These are phyloP conservation scores for Xyrichtys novacula DNA, from an alignment of 2,797 vertebrate species.

Conservation along the genomic window DNA sequence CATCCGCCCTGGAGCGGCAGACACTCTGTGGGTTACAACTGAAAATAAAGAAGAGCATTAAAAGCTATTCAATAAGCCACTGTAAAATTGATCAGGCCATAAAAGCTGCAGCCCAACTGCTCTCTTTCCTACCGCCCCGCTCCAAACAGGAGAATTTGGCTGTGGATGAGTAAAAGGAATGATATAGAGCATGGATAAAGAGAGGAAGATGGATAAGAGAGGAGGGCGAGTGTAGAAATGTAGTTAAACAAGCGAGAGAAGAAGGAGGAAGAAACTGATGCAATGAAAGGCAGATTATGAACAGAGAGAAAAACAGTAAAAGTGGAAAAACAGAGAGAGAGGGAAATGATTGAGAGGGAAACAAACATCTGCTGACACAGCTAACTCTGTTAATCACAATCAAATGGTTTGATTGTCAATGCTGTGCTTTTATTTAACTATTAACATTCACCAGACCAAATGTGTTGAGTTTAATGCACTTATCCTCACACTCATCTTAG, in stretches of 20 bases:
- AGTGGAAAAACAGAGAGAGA: too few relatives aligned
- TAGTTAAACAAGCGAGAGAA: neutral
- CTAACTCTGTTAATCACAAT: too few relatives aligned
- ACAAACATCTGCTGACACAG: too few relatives aligned
- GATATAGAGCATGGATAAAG: neutral
- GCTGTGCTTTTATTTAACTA: too few relatives aligned
- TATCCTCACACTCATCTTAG: too few relatives aligned
- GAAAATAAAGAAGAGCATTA: conserved; percentile 86
- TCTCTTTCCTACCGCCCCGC: conserved; percentile 10
- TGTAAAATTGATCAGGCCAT: conserved; percentile 85
- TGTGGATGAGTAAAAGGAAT: neutral
- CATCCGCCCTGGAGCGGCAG: conserved; percentile 50
- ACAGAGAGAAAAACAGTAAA: too few relatives aligned
- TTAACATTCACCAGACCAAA: too few relatives aligned
- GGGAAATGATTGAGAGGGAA: too few relatives aligned
- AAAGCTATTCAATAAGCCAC: conserved; percentile 86
- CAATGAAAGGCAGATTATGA: too few relatives aligned
- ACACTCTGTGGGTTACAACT: conserved; percentile 78
- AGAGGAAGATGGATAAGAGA: neutral
- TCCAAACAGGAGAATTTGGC: conserved; percentile 27
- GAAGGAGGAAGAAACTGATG: neutral
- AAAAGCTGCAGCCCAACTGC: conserved; percentile 68
- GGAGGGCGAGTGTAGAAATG: neutral
- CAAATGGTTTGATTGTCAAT: too few relatives aligned
- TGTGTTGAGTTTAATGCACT: too few relatives aligned